Evolutionary conservation across 2,888 invertebrate genomes (phyloP).

Genomic region (Nematopogon swammerdamellus): DNA sequence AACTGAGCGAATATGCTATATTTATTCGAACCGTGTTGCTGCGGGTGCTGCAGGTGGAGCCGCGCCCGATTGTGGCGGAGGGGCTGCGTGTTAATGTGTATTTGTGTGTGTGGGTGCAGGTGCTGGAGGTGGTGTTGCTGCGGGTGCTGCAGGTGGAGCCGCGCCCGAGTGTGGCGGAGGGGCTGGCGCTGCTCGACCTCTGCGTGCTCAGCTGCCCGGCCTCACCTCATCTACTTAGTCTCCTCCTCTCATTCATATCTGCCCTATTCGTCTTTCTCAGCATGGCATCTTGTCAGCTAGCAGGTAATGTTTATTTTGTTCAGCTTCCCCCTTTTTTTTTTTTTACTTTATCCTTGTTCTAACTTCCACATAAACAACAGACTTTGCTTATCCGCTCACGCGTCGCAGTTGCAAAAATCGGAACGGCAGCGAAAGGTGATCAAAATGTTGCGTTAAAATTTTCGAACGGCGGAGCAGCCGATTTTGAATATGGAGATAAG

Average conservation of each 20-base stretch:
- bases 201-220: conserved; percentile 73
- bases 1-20: too few species aligned
- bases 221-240: conserved; percentile 79
- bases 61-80: conserved; percentile 68
- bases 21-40: too few species aligned
- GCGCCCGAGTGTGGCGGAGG: conserved; percentile 71
- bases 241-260: conserved; percentile 86
- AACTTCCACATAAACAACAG: not conserved
- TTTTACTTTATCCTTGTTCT: not conserved
- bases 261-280: conserved; percentile 88
- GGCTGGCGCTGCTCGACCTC: conserved; percentile 72
- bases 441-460: too few species aligned
- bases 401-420: not conserved
- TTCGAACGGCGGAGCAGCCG: too few species aligned
- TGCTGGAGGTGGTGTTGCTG: conserved; percentile 79
- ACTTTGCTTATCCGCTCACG: too few species aligned
- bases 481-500: too few species aligned
- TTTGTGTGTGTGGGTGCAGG: too few species aligned
- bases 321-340: not conserved
- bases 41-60: conserved; percentile 67
- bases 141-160: conserved; percentile 68
- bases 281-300: conserved; percentile 79
- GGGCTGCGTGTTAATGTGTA: too few species aligned
- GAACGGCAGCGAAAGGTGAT: too few species aligned
- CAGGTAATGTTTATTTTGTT: conserved; percentile 25